A percentile compares a stretch with the other conserved stretches of the same genome.
Evolutionary conservation across 2,888 invertebrate genomes (phyloP).

Genomic region (Machimus atricapillus): DNA sequence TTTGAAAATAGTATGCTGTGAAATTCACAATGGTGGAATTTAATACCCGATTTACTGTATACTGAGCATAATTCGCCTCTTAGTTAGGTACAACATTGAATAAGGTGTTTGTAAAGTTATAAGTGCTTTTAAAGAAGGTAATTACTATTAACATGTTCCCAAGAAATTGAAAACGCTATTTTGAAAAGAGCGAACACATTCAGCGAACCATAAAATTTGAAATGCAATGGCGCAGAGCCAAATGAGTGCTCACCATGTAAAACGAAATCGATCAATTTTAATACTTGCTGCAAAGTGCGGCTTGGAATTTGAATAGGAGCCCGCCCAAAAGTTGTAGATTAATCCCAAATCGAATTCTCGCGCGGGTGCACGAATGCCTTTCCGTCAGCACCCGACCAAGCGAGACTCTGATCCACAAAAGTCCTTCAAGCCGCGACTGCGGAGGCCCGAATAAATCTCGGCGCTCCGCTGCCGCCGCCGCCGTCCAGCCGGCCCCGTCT

Average conservation of each 20-base stretch:
- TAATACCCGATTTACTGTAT: too few relatives aligned
- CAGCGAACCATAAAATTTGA: too few relatives aligned
- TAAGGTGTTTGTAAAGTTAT: too few relatives aligned
- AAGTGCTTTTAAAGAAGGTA: too few relatives aligned
- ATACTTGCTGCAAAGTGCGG: background rate
- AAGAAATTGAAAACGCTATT: too few relatives aligned
- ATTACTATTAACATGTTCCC: too few relatives aligned
- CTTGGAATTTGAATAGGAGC: background rate
- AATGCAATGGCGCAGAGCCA: background rate
- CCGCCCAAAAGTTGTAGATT: background rate
- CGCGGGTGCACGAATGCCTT: background rate
- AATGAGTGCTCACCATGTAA: background rate
- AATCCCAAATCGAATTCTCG: background rate
- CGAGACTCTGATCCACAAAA: background rate
- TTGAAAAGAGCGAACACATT: too few relatives aligned
- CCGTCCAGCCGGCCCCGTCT: background rate
- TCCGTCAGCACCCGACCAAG: background rate
- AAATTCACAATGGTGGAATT: too few relatives aligned
- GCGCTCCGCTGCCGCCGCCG: background rate
- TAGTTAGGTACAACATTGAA: too few relatives aligned
- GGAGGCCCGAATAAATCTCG: background rate
- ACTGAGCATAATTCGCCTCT: too few relatives aligned
- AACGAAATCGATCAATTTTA: background rate
- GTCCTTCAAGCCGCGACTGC: background rate
- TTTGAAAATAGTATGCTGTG: too few relatives aligned